Conservation (phyloP, 1,140 invertebrate species). For the Melanaphis sacchari region DNA sequence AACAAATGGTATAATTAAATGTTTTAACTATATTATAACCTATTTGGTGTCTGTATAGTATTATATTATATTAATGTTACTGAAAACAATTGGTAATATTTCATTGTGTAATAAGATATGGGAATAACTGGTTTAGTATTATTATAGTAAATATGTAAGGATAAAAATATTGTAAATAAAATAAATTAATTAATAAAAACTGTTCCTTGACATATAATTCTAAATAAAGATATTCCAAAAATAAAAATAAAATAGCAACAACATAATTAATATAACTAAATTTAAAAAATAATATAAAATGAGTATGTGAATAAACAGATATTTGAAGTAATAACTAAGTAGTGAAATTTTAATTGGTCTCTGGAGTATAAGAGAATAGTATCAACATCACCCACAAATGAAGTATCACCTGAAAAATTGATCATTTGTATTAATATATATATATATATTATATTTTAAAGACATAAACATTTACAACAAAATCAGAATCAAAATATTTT, state of each 20-base stretch:
- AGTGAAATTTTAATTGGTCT: constrained; percentile 66
- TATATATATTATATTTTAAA: not conserved
- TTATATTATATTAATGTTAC: not conserved
- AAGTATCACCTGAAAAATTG: constrained; percentile 69
- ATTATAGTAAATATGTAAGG: not conserved
- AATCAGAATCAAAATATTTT: not conserved
- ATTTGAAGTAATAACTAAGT: not conserved
- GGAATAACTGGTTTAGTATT: not conserved
- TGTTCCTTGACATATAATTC: constrained; percentile 46
- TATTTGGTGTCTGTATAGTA: not conserved
- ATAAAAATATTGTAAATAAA: constrained; percentile 31
- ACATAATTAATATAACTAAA: constrained; percentile 1
- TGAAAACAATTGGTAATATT: not conserved
- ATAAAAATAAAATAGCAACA: constrained; percentile 2
- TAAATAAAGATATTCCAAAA: not conserved
- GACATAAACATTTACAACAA: not conserved
- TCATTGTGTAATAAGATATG: not conserved
- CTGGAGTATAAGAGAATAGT: constrained; percentile 74
- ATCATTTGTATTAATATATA: constrained; percentile 55
- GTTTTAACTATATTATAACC: not conserved
- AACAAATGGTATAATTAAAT: not conserved
- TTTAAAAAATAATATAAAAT: not conserved
- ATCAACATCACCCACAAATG: constrained; percentile 78
- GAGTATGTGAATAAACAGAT: not conserved
- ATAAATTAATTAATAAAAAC: constrained; percentile 36